phyloP scores from a whole-genome alignment of 1,140 invertebrate genomes.

The Parasteatoda tepidariorum region DNA sequence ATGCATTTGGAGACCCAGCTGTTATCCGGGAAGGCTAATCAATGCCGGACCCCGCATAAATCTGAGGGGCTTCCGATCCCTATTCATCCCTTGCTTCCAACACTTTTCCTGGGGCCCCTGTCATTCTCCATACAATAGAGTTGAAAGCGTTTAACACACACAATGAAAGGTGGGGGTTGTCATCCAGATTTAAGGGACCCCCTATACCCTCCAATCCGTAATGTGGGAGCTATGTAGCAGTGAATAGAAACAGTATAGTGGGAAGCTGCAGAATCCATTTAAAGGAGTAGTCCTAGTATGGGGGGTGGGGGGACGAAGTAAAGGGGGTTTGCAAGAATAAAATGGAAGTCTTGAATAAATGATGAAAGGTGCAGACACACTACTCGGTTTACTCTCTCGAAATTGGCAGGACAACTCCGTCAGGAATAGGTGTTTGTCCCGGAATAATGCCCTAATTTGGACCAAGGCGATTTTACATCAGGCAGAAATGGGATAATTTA shows the following conservation, averaged over 20 bases:
- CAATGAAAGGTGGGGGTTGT: neutral
- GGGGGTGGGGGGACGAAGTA: neutral
- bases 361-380: constrained; percentile 45
- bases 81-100: neutral
- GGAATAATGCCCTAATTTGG: constrained; percentile 21
- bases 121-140: constrained; percentile 12
- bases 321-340: constrained; percentile 5
- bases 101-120: too few species aligned
- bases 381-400: neutral
- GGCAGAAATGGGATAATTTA: neutral
- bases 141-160: constrained; percentile 24
- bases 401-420: neutral
- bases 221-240: constrained; percentile 34
- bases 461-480: neutral
- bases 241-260: neutral
- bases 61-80: neutral
- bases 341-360: constrained; percentile 43
- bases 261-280: constrained; percentile 37
- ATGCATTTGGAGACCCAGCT: neutral
- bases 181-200: constrained; percentile 27
- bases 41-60: neutral
- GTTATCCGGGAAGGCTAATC: neutral
- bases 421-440: neutral
- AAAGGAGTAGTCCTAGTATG: neutral
- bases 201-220: neutral